Percentiles rank a stretch among this genome's conserved stretches.
These are phyloP conservation scores for Anorthoa munda DNA, from an alignment of 2,888 invertebrate species.

Conservation along the genomic window DNA sequence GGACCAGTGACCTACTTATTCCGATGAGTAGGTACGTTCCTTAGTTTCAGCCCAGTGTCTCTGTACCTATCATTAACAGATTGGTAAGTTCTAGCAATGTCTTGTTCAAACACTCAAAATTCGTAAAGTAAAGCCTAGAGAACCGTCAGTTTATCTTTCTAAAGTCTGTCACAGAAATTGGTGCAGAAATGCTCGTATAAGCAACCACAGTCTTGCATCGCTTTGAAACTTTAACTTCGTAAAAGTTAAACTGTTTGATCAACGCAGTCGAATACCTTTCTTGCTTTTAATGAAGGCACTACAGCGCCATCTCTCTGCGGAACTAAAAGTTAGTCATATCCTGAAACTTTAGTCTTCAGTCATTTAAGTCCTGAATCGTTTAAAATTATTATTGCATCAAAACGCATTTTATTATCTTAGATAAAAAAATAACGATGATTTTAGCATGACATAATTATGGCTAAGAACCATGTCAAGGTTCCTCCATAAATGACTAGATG, in stretches of 20 bases:
- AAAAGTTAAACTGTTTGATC: slow-evolving; percentile 64
- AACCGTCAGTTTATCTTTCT: slow-evolving; percentile 41
- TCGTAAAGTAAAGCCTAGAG: slow-evolving; percentile 29
- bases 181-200: slow-evolving; percentile 30
- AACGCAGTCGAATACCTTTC: slow-evolving; percentile 25
- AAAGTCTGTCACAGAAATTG: slow-evolving; percentile 52
- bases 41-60: background rate
- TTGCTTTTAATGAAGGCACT: slow-evolving; percentile 22
- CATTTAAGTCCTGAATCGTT: background rate
- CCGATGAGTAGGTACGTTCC: background rate
- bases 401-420: background rate
- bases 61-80: background rate
- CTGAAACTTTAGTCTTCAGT: background rate
- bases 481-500: slow-evolving; percentile 1
- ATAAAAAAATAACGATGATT: background rate
- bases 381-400: background rate
- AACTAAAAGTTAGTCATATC: slow-evolving; percentile 1
- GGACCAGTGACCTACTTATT: background rate
- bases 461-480: too few relatives aligned
- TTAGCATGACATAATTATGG: background rate
- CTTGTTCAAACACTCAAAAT: slow-evolving; percentile 51
- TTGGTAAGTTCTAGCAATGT: slow-evolving; percentile 20
- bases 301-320: slow-evolving; percentile 34
- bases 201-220: slow-evolving; percentile 50
- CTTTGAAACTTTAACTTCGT: slow-evolving; percentile 54